phyloP scores from a whole-genome alignment of 2,888 invertebrate species.

The Rhagonycha lutea region DNA sequence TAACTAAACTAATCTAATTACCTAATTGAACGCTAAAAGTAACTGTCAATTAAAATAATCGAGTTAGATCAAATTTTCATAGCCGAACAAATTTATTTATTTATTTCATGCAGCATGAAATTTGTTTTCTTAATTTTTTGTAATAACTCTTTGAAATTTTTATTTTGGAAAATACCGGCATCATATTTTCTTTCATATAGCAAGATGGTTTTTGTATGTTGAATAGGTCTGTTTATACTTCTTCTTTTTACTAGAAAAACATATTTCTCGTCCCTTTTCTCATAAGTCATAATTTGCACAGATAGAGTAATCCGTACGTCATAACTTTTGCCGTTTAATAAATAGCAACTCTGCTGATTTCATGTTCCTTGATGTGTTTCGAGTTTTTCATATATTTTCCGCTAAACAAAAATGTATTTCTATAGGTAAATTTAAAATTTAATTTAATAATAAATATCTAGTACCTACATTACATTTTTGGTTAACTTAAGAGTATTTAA shows the following conservation, averaged over 20 bases:
- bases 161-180: constrained; percentile 12
- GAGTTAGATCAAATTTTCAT: not conserved
- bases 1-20: not conserved
- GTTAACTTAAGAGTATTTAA: not conserved
- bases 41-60: not conserved
- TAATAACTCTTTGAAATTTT: not conserved
- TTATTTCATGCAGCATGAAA: not conserved
- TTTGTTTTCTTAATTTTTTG: not conserved
- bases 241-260: constrained; percentile 15
- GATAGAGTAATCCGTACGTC: constrained; percentile 18
- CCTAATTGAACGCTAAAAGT: not conserved
- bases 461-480: not conserved
- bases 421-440: not conserved
- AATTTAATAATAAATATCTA: not conserved
- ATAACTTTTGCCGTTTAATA: constrained; percentile 17
- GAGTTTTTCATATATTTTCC: not conserved
- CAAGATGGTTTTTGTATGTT: constrained; percentile 6
- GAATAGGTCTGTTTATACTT: constrained; percentile 17
- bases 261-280: constrained; percentile 18
- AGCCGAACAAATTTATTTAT: not conserved
- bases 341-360: constrained; percentile 11
- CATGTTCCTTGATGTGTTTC: not conserved
- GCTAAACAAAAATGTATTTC: not conserved
- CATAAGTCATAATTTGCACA: constrained; percentile 22
- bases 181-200: constrained; percentile 15